Percentiles rank a stretch among this genome's conserved stretches.
These are phyloP conservation scores for Sphaeramia orbicularis DNA, from an alignment of 2,797 vertebrate genomes.

Conservation along the genomic window DNA sequence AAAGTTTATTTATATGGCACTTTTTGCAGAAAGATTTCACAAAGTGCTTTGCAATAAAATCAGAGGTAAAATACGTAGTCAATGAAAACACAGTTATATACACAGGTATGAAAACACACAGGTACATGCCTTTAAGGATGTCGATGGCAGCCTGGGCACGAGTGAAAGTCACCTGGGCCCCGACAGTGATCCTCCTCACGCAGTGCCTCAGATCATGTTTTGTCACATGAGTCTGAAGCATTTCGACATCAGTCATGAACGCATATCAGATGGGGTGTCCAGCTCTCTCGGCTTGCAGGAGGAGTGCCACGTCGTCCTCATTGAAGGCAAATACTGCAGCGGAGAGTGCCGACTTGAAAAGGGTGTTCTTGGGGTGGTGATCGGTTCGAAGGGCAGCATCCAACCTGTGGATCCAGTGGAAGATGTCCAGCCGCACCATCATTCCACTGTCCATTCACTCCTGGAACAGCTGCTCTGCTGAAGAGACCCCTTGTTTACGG, in stretches of 20 bases:
- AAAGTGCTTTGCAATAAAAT: too few relatives aligned
- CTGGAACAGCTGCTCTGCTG: constrained; percentile 7
- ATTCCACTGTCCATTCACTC: constrained; percentile 35
- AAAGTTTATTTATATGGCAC: too few relatives aligned
- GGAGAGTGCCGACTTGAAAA: constrained; percentile 38
- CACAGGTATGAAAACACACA: too few relatives aligned
- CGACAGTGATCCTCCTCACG: neutral
- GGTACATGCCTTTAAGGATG: neutral
- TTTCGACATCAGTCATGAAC: too few relatives aligned
- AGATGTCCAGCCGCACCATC: constrained; percentile 39
- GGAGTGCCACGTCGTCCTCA: constrained; percentile 12
- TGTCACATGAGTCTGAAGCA: too few relatives aligned
- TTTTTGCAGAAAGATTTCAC: too few relatives aligned
- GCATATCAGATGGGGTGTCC: too few relatives aligned
- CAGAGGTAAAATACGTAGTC: too few relatives aligned
- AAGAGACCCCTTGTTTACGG: neutral
- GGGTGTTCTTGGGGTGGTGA: constrained; percentile 18
- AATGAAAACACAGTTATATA: too few relatives aligned
- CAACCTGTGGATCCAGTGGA: constrained; percentile 33
- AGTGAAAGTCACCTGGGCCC: neutral
- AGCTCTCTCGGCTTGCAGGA: neutral
- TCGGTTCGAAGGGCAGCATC: constrained; percentile 22
- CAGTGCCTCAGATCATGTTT: neutral
- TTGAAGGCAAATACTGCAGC: constrained; percentile 30
- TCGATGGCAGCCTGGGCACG: neutral